phyloP scores from a whole-genome alignment of 2,113 vertebrate genomes.

The Nettapus auritus region DNA sequence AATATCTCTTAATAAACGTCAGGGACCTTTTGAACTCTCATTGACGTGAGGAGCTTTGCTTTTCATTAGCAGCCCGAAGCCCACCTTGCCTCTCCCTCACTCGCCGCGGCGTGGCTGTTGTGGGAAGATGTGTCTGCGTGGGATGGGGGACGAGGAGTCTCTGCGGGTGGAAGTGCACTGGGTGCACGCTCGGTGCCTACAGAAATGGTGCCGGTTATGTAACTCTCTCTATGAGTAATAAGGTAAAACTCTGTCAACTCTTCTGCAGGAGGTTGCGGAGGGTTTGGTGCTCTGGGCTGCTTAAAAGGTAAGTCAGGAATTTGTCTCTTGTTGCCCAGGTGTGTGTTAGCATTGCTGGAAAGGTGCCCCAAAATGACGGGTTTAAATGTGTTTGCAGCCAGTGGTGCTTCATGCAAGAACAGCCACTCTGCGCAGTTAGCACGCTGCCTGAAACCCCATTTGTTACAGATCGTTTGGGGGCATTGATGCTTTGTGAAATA shows the following conservation, averaged over 20 bases:
- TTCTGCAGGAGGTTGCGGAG: conserved; percentile 40
- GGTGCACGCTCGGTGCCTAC: conserved; percentile 58
- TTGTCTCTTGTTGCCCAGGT: background rate
- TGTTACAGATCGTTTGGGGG: background rate
- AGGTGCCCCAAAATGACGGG: background rate
- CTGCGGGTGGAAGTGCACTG: conserved; percentile 14
- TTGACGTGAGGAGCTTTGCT: background rate
- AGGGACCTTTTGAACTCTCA: conserved; percentile 21
- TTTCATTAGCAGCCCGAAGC: background rate
- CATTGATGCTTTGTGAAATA: background rate
- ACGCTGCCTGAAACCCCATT: background rate
- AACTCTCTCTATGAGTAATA: conserved; percentile 73
- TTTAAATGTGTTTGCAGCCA: background rate
- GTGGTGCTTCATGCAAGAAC: background rate
- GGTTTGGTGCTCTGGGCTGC: conserved; percentile 16
- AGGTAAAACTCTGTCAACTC: conserved; percentile 64
- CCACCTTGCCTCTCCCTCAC: background rate
- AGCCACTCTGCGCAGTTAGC: background rate
- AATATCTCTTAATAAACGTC: background rate
- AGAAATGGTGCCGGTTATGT: conserved; percentile 76
- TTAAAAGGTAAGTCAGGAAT: conserved; percentile 43
- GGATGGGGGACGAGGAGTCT: conserved; percentile 66
- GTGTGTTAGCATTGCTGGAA: background rate
- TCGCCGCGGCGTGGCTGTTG: background rate
- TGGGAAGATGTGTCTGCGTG: background rate